Evolutionary conservation across 2,888 invertebrate species (phyloP).

Genomic region (Philereme transversata): DNA sequence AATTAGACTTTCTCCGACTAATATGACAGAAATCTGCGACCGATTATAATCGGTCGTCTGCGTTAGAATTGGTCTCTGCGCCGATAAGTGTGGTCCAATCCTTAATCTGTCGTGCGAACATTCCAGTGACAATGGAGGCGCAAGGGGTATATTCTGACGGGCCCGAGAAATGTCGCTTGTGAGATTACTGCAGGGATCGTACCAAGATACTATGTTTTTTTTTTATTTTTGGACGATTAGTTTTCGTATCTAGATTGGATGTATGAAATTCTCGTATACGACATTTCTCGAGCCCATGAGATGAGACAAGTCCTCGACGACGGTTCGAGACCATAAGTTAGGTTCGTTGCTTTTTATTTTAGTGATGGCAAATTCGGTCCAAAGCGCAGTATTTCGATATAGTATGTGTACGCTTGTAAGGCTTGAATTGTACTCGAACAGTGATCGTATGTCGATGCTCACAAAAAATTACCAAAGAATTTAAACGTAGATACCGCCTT

Average conservation of each 20-base stretch:
- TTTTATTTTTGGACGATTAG: too few relatives aligned
- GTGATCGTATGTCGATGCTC: conserved; percentile 71
- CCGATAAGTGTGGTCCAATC: conserved; percentile 11
- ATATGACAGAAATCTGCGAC: too few relatives aligned
- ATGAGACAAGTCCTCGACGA: conserved; percentile 22
- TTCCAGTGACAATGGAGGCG: conserved; percentile 63
- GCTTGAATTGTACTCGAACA: conserved; percentile 55
- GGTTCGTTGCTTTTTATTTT: conserved; percentile 34
- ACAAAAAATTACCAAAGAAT: conserved; percentile 82
- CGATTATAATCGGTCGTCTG: too few relatives aligned
- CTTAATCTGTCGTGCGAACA: conserved; percentile 59
- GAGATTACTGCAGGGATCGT: background rate
- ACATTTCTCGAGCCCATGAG: conserved; percentile 4
- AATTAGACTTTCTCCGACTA: too few relatives aligned
- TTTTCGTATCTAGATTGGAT: too few relatives aligned
- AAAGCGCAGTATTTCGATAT: conserved; percentile 48
- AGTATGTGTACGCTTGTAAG: conserved; percentile 50
- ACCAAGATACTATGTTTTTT: too few relatives aligned
- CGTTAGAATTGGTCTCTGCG: too few relatives aligned
- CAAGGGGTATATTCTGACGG: conserved; percentile 12
- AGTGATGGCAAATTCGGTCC: conserved; percentile 23
- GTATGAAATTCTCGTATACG: conserved; percentile 11
- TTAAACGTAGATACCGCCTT: conserved; percentile 51
- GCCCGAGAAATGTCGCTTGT: conserved; percentile 9
- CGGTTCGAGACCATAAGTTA: conserved; percentile 25